These are phyloP conservation scores for Thaumatotibia leucotreta DNA, from an alignment of 1,140 invertebrate genomes.

Conservation along the genomic window DNA sequence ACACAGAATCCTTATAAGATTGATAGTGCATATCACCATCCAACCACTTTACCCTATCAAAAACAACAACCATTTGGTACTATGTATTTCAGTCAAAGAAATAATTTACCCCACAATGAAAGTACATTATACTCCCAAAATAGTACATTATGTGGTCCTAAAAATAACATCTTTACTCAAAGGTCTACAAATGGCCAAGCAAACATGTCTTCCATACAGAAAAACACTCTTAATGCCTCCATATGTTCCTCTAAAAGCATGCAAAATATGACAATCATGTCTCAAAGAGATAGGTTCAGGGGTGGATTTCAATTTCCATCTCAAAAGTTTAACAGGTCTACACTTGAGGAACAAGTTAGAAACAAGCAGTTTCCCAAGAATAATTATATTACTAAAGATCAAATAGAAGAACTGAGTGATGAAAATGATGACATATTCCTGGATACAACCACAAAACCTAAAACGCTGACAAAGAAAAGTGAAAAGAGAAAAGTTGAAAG, in stretches of 20 bases:
- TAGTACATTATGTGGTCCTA: not conserved
- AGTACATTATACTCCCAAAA: not conserved
- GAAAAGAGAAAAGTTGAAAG: not conserved
- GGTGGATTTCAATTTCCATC: constrained; percentile 50
- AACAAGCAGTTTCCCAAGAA: not conserved
- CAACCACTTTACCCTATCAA: no score
- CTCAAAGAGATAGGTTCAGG: constrained; percentile 46
- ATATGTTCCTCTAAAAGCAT: not conserved
- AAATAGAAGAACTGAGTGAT: not conserved
- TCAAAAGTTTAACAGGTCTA: constrained; percentile 52
- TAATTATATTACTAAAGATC: not conserved
- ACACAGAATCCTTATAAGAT: no score
- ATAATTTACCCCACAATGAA: not conserved
- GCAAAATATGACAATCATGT: constrained; percentile 15
- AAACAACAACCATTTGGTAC: no score
- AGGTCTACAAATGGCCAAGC: not conserved
- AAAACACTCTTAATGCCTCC: not conserved
- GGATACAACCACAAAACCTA: not conserved
- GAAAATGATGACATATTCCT: constrained; percentile 4
- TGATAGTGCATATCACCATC: no score
- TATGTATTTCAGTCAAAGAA: not conserved
- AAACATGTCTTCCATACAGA: not conserved
- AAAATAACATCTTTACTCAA: constrained; percentile 2
- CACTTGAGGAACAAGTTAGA: not conserved
- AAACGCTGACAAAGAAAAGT: not conserved